Evolutionary conservation across 2,888 invertebrate species (phyloP).

Genomic region (Synanthedon vespiformis): DNA sequence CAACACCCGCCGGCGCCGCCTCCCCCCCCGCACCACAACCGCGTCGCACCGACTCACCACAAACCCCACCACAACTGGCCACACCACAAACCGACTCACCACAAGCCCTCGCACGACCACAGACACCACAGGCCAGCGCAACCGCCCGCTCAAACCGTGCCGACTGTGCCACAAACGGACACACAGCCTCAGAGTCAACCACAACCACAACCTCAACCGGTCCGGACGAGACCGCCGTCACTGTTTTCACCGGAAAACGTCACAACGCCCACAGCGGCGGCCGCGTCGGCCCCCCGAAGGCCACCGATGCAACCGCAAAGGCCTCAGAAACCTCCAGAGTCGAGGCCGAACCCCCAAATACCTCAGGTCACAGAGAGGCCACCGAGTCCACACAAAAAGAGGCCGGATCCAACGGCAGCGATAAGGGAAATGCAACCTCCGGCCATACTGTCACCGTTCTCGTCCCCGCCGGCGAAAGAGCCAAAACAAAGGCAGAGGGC

Average conservation of each 20-base stretch:
- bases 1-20: conserved; percentile 12
- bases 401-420: conserved; percentile 42
- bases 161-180: not conserved
- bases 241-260: conserved; percentile 76
- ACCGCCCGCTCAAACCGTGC: conserved; percentile 6
- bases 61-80: conserved; percentile 43
- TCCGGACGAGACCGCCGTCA: conserved; percentile 68
- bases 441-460: conserved; percentile 61
- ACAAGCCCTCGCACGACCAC: conserved; percentile 45
- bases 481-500: conserved; percentile 33
- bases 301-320: conserved; percentile 30
- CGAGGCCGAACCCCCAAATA: conserved; percentile 31
- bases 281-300: conserved; percentile 35
- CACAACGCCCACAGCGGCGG: conserved; percentile 56
- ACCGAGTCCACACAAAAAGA: conserved; percentile 38
- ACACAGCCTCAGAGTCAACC: conserved; percentile 8
- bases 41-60: conserved; percentile 33
- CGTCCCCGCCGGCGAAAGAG: conserved; percentile 51
- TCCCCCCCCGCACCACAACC: conserved; percentile 25
- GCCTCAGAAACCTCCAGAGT: conserved; percentile 42
- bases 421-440: conserved; percentile 55
- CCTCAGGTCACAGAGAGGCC: conserved; percentile 15
- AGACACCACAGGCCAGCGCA: conserved; percentile 23
- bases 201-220: conserved; percentile 20
- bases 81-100: conserved; percentile 44